These are phyloP conservation scores for Augiades crinisus DNA, from an alignment of 2,888 invertebrate species.

Conservation along the genomic window DNA sequence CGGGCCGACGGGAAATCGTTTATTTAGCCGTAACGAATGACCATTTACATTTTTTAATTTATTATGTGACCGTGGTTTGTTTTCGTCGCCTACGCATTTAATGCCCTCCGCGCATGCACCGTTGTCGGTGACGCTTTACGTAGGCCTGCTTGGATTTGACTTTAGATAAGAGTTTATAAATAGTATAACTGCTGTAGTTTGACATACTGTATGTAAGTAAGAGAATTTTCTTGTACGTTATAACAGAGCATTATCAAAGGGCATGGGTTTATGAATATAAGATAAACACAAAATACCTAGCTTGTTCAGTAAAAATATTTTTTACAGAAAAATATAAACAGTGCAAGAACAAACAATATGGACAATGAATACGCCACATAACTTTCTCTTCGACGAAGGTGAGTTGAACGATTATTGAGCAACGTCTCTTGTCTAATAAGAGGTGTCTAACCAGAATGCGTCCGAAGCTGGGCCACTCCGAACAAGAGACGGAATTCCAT, in stretches of 20 bases:
- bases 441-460: too few relatives aligned
- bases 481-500: too few relatives aligned
- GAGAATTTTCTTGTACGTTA: too few relatives aligned
- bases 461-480: too few relatives aligned
- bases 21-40: slow-evolving; percentile 67
- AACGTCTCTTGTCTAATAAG: background rate
- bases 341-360: background rate
- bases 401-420: background rate
- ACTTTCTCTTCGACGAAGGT: background rate
- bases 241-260: too few relatives aligned
- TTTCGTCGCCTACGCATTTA: slow-evolving; percentile 34
- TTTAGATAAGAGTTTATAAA: too few relatives aligned
- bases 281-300: too few relatives aligned
- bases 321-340: too few relatives aligned
- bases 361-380: background rate
- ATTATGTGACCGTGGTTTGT: slow-evolving; percentile 49
- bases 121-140: background rate
- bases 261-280: too few relatives aligned
- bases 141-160: background rate
- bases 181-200: too few relatives aligned
- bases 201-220: too few relatives aligned
- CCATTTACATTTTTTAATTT: slow-evolving; percentile 57
- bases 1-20: slow-evolving; percentile 64
- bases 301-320: too few relatives aligned
- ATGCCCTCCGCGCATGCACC: slow-evolving; percentile 1